Conservation (phyloP, 1,140 invertebrate genomes). For the Stenopsyche tienmushanensis region DNA sequence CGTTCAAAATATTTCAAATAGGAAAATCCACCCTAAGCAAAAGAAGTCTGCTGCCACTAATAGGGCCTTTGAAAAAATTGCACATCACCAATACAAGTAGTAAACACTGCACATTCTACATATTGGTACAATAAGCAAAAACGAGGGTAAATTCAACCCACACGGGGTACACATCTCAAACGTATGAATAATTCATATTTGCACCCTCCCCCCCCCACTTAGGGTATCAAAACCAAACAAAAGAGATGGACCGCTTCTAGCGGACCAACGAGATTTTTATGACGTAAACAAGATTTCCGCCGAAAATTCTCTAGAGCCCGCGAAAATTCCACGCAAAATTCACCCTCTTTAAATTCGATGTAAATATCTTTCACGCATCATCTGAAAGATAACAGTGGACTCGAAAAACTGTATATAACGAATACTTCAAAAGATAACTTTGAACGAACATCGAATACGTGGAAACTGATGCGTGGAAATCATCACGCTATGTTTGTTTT, state of each 20-base stretch:
- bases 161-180: neutral
- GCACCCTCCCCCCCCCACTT: neutral
- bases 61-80: too few relatives aligned
- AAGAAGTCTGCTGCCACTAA: too few relatives aligned
- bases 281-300: constrained; percentile 27
- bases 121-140: constrained; percentile 15
- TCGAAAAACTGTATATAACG: neutral
- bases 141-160: neutral
- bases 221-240: neutral
- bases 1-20: too few relatives aligned
- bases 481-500: too few relatives aligned
- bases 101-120: constrained; percentile 17
- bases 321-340: constrained; percentile 2
- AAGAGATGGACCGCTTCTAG: neutral
- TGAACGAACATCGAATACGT: constrained; percentile 9
- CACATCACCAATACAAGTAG: constrained; percentile 19
- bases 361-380: constrained; percentile 12
- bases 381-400: constrained; percentile 8
- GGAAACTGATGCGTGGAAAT: neutral
- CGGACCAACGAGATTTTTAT: constrained; percentile 19
- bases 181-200: constrained; percentile 25
- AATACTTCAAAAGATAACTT: constrained; percentile 6
- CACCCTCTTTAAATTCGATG: neutral
- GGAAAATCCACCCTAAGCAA: too few relatives aligned
- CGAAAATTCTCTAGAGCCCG: constrained; percentile 8